A percentile compares a stretch with the other conserved stretches of the same genome.
Conservation (phyloP, 1,140 invertebrate species). For the Sminthurides bifidus region DNA sequence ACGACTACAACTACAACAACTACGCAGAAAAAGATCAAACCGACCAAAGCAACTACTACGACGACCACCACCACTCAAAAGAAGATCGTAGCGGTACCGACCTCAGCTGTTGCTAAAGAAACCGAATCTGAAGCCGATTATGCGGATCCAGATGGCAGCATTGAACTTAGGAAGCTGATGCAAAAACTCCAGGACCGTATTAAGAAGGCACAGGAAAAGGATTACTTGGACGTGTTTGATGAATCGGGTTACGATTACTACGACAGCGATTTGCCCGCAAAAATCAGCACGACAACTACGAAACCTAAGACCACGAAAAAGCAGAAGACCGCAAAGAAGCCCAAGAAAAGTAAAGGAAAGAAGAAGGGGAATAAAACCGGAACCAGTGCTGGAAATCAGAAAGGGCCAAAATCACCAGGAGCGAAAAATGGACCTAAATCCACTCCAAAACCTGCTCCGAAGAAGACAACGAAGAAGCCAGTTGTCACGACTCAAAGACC, state of each 20-base stretch:
- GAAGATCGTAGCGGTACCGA: background rate
- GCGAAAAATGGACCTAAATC: background rate
- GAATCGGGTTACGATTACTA: slow-evolving; percentile 8
- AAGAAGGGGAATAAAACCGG: slow-evolving; percentile 6
- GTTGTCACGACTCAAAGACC: slow-evolving; percentile 1
- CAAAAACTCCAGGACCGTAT: slow-evolving; percentile 19
- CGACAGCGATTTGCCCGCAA: slow-evolving; percentile 5
- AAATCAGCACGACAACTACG: slow-evolving; percentile 8
- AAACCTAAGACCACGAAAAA: slow-evolving; percentile 10
- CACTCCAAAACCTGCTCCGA: slow-evolving; percentile 5
- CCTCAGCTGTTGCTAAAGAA: background rate
- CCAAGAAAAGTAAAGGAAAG: slow-evolving; percentile 6
- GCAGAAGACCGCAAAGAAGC: slow-evolving; percentile 10
- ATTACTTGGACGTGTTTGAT: slow-evolving; percentile 1
- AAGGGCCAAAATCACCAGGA: background rate
- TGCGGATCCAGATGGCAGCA: slow-evolving; percentile 15
- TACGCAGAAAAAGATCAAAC: slow-evolving; percentile 6
- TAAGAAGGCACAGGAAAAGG: slow-evolving; percentile 1
- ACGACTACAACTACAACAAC: slow-evolving; percentile 1
- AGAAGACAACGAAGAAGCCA: background rate
- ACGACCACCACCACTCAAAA: slow-evolving; percentile 1
- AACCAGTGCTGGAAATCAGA: too few relatives aligned
- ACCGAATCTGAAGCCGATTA: slow-evolving; percentile 12
- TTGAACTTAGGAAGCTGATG: slow-evolving; percentile 6
- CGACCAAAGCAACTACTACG: slow-evolving; percentile 9